Conservation (phyloP, 2,113 vertebrate species). For the Ailuropoda melanoleuca region DNA sequence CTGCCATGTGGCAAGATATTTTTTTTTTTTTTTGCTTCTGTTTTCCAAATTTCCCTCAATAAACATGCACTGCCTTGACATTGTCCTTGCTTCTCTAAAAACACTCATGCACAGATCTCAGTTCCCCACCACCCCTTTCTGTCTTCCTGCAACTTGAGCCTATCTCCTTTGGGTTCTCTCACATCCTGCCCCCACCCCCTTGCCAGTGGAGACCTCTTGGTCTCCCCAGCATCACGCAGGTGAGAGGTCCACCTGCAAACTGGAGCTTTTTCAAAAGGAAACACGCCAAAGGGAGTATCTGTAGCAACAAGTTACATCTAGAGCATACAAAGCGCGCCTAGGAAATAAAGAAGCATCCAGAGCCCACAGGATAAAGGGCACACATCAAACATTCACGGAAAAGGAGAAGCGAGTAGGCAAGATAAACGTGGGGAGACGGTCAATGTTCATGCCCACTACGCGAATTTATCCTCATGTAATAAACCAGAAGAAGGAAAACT, state of each 20-base stretch:
- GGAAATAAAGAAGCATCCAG: neutral
- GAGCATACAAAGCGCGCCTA: neutral
- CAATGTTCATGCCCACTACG: rapidly evolving
- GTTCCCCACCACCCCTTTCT: neutral
- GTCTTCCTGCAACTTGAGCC: neutral
- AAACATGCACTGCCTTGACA: too few relatives aligned
- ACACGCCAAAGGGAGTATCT: neutral
- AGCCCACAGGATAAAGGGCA: neutral
- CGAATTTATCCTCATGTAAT: neutral
- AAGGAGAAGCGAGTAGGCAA: neutral
- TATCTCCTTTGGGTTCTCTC: neutral
- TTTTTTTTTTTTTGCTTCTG: neutral
- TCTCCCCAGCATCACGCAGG: neutral
- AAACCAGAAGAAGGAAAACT: neutral
- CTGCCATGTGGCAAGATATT: neutral
- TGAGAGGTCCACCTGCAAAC: neutral
- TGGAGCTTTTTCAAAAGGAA: neutral
- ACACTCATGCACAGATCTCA: neutral
- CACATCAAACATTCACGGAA: neutral
- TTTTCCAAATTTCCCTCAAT: neutral
- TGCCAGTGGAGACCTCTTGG: neutral
- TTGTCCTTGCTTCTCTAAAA: neutral
- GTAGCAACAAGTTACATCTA: neutral
- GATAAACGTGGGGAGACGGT: neutral
- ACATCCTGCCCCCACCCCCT: too few relatives aligned